Evolutionary conservation across 2,113 vertebrate genomes (phyloP), one percentile per base, ranked within the genome.

Genomic region (Cyphomyrus plagiostoma): DNA sequence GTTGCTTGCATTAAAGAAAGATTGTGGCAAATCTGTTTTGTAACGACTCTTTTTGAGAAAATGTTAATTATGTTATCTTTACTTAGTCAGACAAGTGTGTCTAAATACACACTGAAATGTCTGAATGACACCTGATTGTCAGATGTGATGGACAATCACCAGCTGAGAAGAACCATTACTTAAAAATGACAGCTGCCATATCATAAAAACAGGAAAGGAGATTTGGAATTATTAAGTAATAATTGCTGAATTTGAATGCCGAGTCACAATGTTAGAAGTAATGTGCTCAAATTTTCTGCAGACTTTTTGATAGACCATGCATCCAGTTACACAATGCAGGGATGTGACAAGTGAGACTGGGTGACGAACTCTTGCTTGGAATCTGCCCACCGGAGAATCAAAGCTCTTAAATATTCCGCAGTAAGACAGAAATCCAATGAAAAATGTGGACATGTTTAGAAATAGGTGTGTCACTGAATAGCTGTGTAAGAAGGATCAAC

Each of bases 1-100:
- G 88, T 50, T 87, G 83, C 89, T 91, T 23, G 21, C n/a, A 89
- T 90, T 90, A 90, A 86, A 87, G 83, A 88, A 89, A 45, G 49
- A 23, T 19, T 62, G 30, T 48, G 74, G 35, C 74, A 82, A 89
- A 87, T 89, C 90, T 85, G 26, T 26, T 87, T 66, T 89, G 48
- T 80, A 89, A 53, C 3, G 35, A 52, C 46, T 53, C 70, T 30
- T 52, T 49, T 89, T 74, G 46, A 62, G 88, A 80, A 74, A 89
- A 58, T 35, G 58, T 90, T 91, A 66, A 90, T 90, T 52, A 89
- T 80, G 30, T 35, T 26, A 30, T 49, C 70, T 82, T 89, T 89
- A 89, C 52, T 89, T 80, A 83, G 74, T 50, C 74, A 45, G 30
- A 35, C 35, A 83, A 42, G 56, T 83, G 50, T 83, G 49, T 56